These are phyloP conservation scores for Spodoptera littoralis DNA, from an alignment of 2,888 invertebrate genomes.

Conservation along the genomic window DNA sequence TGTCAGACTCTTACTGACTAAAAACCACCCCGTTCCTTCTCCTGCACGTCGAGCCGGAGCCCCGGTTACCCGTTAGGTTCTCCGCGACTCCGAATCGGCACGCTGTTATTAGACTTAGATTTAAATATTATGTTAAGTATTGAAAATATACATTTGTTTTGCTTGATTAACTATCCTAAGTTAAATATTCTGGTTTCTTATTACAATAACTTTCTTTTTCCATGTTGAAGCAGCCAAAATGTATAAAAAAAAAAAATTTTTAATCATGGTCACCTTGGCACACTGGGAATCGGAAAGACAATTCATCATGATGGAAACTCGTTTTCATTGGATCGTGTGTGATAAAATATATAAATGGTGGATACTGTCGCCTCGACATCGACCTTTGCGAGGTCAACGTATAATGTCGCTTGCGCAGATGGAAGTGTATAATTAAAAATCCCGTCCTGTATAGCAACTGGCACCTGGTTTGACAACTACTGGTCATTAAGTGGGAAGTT, in stretches of 20 bases:
- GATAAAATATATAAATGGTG: constrained; percentile 53
- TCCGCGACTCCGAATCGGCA: no score
- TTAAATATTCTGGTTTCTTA: no score
- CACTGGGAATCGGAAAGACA: constrained; percentile 48
- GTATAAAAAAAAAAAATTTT: constrained; percentile 9
- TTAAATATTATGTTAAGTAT: neutral
- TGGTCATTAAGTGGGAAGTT: neutral
- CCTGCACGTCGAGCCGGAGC: no score
- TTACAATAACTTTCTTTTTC: constrained; percentile 3
- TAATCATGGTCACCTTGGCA: constrained; percentile 53
- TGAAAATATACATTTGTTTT: constrained; percentile 5
- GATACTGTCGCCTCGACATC: constrained; percentile 70
- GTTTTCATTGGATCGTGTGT: constrained; percentile 72
- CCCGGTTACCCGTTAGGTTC: no score
- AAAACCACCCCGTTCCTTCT: no score
- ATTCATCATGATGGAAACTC: constrained; percentile 65
- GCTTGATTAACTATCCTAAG: neutral
- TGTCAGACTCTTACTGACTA: no score
- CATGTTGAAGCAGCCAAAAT: neutral
- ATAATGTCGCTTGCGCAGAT: constrained; percentile 62
- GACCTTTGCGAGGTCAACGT: constrained; percentile 79
- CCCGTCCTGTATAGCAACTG: constrained; percentile 19
- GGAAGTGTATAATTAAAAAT: constrained; percentile 30
- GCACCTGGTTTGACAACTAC: constrained; percentile 31
- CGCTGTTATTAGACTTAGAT: constrained; percentile 29